These are phyloP conservation scores for Eilema griseolum DNA, from an alignment of 2,888 invertebrate species.

Conservation along the genomic window DNA sequence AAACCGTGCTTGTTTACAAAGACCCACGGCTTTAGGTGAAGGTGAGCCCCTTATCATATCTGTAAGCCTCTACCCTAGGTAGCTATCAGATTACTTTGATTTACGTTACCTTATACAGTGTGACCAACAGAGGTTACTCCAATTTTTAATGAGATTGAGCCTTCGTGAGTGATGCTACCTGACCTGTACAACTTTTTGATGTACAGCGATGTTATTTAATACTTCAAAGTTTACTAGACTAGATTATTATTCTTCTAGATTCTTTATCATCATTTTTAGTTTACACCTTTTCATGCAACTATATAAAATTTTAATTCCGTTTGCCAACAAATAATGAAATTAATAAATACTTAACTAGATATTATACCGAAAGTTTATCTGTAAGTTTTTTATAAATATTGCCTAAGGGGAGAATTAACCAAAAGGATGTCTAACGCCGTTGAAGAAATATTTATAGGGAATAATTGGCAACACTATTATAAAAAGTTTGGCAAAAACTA, in stretches of 20 bases:
- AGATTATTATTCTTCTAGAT: too few species aligned
- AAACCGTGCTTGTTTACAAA: slow-evolving; percentile 8
- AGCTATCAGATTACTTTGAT: slow-evolving; percentile 15
- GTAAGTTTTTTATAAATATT: too few species aligned
- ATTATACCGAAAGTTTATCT: too few species aligned
- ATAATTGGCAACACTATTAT: too few species aligned
- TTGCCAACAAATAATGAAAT: not conserved
- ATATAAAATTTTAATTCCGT: too few species aligned
- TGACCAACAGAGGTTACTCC: not conserved
- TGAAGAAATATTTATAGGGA: too few species aligned
- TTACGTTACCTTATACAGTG: not conserved
- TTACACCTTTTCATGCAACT: too few species aligned
- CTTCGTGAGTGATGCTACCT: not conserved
- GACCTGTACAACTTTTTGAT: not conserved
- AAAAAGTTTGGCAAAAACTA: too few species aligned
- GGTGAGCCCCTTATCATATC: slow-evolving; percentile 6
- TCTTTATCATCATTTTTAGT: too few species aligned
- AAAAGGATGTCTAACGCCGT: too few species aligned
- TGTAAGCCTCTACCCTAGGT: not conserved
- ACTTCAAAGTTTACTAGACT: not conserved
- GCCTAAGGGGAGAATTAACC: too few species aligned
- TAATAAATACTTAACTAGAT: not conserved
- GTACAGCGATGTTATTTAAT: not conserved
- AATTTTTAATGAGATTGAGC: not conserved
- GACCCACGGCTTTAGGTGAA: not conserved